Percentiles rank a stretch among this genome's conserved stretches.
Evolutionary conservation across 2,797 vertebrate species (phyloP).

Genomic region (Ceyx erithaca): DNA sequence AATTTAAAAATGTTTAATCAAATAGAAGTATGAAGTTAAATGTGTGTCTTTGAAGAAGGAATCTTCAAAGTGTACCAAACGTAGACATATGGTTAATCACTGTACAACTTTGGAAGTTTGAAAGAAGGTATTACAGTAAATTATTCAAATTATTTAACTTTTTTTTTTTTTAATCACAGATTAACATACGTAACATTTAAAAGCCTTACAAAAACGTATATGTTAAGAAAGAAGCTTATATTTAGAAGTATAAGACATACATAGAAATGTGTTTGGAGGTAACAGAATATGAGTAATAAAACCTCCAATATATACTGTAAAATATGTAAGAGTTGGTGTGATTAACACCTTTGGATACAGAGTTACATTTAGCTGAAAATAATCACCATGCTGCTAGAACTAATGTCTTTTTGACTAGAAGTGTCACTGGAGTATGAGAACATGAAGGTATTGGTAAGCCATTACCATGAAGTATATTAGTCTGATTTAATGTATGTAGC

Average conservation of each 20-base stretch:
- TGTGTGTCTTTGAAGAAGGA: not conserved
- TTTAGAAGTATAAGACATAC: not conserved
- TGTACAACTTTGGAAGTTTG: not conserved
- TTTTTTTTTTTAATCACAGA: not conserved
- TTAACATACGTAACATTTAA: not conserved
- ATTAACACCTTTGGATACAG: not conserved
- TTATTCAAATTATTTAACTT: not conserved
- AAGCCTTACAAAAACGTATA: not conserved
- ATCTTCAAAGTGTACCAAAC: not conserved
- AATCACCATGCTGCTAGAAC: not conserved
- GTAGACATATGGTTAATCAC: not conserved
- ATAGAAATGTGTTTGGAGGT: not conserved
- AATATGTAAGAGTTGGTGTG: not conserved
- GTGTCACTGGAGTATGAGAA: not conserved
- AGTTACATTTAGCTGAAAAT: conserved; percentile 1
- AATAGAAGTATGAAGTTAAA: not conserved
- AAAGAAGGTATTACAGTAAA: not conserved
- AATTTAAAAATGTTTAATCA: not conserved
- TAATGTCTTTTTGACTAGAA: not conserved
- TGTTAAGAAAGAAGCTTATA: not conserved
- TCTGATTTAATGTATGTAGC: not conserved
- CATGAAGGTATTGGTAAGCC: not conserved
- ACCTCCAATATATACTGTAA: not conserved
- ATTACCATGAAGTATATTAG: not conserved
- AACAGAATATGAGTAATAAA: not conserved